A percentile compares a stretch with the other conserved stretches of the same genome.
Evolutionary conservation across 2,797 vertebrate genomes (phyloP).

Genomic region (Arrhamphus sclerolepis): DNA sequence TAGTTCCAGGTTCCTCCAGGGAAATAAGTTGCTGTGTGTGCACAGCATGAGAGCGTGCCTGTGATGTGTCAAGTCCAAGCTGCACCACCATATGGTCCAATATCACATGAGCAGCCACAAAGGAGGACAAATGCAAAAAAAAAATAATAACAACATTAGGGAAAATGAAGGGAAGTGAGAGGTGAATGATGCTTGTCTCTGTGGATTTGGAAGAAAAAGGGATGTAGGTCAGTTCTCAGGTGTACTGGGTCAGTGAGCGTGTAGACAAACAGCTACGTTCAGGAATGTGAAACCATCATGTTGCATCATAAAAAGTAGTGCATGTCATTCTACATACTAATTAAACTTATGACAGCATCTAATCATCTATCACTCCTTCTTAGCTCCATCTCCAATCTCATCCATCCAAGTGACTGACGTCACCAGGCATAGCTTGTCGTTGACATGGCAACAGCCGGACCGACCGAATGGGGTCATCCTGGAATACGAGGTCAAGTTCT

Average conservation of each 20-base stretch:
- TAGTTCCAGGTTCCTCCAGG: conserved; percentile 61
- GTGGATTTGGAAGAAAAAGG: conserved; percentile 37
- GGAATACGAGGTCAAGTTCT: conserved; percentile 99
- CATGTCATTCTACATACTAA: neutral
- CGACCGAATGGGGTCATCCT: conserved; percentile 96
- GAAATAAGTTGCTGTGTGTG: conserved; percentile 71
- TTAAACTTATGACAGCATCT: conserved; percentile 16
- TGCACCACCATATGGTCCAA: conserved; percentile 66
- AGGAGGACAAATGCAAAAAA: conserved; percentile 32
- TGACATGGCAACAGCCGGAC: conserved; percentile 96
- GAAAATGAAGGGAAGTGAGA: conserved; percentile 27
- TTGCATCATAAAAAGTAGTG: neutral
- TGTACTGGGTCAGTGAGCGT: conserved; percentile 47
- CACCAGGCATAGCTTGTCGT: conserved; percentile 91
- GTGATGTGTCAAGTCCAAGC: conserved; percentile 66
- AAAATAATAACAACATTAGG: too few species aligned
- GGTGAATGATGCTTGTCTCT: conserved; percentile 34
- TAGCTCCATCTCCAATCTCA: conserved; percentile 94
- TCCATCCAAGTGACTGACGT: conserved; percentile 94
- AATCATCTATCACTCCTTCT: conserved; percentile 13
- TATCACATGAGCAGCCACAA: conserved; percentile 56
- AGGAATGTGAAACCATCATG: neutral
- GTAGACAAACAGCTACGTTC: conserved; percentile 40
- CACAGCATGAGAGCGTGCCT: conserved; percentile 58
- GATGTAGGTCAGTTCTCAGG: conserved; percentile 60